Evolutionary conservation across 2,888 invertebrate species (phyloP), one percentile per base, ranked within the genome.

Genomic region (Stenotaenia linearis): DNA sequence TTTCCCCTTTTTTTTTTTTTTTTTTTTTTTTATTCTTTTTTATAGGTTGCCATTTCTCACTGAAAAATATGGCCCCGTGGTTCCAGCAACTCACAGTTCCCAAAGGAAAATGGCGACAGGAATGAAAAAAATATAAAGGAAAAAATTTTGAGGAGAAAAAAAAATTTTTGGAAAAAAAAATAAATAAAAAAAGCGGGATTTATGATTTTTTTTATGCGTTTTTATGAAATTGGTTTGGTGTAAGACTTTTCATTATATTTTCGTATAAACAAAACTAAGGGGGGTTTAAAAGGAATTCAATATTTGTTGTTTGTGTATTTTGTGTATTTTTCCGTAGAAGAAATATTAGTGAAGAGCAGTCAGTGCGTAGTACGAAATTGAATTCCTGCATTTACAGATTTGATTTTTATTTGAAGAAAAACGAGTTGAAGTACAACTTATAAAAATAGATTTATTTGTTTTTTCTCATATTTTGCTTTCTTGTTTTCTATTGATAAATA

Each of bases 21-120:
- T 45, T 45, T 45, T 45, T 15, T 69, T 69, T 69, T 69, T 28
- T 9, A 25, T n/a, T 69, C 25, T 69, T 69, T 69, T 69, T 69
- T 69, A 69, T 28, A 69, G 69, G 69, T 25, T 69, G 69, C 69
- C 69, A 69, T 69, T 69, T 69, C 69, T 69, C 69, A 69, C 69
- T 69, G 69, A 69, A 69, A 69, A 69, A 69, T 69, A 69, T 69
- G 69, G 69, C 69, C 69, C 69, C 69, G 69, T 69, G 69, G 69
- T 69, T 69, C 69, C 69, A 69, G 69, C 69, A 69, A 69, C 69
- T 69, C 69, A 69, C 69, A 69, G 69, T 69, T 69, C 69, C 69
- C 69, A 69, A 69, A 69, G 69, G 69, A 69, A 28, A 69, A 69
- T 69, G 69, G 69, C 23, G 69, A 69, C 69, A 69, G 69, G 69